Evolutionary conservation across 2,797 vertebrate species (phyloP).

Genomic region (Gymnopithys bicolor): DNA sequence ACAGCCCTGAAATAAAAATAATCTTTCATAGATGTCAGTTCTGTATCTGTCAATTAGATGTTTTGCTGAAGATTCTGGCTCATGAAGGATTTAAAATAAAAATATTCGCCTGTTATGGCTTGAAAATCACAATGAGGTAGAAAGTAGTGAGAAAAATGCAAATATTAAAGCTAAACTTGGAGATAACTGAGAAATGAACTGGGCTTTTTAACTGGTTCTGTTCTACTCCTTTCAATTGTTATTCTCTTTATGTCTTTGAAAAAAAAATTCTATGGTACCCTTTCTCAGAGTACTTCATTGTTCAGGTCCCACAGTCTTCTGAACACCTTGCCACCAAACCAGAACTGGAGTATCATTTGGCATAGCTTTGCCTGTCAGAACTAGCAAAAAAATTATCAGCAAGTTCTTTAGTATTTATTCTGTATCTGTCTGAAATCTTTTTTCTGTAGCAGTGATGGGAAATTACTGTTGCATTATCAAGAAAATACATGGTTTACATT

Average conservation of each 20-base stretch:
- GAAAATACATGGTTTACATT: neutral
- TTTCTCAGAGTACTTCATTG: neutral
- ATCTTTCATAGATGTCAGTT: neutral
- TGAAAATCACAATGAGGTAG: neutral
- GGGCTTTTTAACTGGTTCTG: neutral
- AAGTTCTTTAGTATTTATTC: neutral
- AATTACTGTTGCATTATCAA: neutral
- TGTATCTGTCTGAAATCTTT: neutral
- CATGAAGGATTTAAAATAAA: neutral
- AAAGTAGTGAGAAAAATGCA: neutral
- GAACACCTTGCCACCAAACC: neutral
- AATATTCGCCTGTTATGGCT: neutral
- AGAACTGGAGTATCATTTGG: neutral
- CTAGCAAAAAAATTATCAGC: neutral
- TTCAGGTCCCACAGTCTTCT: neutral
- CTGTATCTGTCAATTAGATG: neutral
- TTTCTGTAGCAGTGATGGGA: neutral
- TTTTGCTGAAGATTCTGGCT: neutral
- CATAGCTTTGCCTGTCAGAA: neutral
- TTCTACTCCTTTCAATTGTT: neutral
- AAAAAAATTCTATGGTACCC: accelerated
- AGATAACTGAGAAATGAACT: neutral
- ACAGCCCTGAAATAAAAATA: neutral
- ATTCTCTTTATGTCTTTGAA: neutral
- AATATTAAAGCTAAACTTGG: neutral